Evolutionary conservation across 1,140 invertebrate genomes (phyloP).

Genomic region (Temnothorax nylanderi): DNA sequence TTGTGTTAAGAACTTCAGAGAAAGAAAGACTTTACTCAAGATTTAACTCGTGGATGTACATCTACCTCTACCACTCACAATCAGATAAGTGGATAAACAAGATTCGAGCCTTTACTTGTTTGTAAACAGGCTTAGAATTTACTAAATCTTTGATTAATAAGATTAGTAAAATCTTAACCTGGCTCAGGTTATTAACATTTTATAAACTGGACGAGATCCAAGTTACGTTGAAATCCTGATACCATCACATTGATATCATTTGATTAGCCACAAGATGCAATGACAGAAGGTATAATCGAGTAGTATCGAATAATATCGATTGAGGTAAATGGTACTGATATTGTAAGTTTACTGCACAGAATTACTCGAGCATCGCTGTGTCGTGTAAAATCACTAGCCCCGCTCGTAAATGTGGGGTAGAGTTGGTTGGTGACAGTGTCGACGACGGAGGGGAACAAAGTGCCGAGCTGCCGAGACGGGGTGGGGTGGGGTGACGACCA

Average conservation of each 20-base stretch:
- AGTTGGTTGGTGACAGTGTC: conserved; percentile 27
- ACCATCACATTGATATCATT: conserved; percentile 41
- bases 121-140: not conserved
- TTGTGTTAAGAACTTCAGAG: not conserved
- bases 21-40: not conserved
- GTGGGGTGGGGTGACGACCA: conserved; percentile 3
- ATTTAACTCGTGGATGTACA: not conserved
- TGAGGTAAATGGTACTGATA: conserved; percentile 4
- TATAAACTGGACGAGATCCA: not conserved
- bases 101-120: not conserved
- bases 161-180: not conserved
- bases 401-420: conserved; percentile 42
- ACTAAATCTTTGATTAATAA: not conserved
- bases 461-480: not conserved
- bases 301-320: conserved; percentile 25
- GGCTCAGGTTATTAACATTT: conserved; percentile 17
- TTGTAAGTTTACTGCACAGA: conserved; percentile 9
- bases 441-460: not conserved
- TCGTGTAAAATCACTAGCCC: conserved; percentile 51
- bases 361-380: conserved; percentile 43
- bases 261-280: conserved; percentile 40
- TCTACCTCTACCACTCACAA: no score
- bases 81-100: not conserved
- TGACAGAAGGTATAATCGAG: conserved; percentile 17
- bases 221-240: conserved; percentile 23